Base-by-base conservation (phyloP, 1,140 invertebrate genomes). In the Ladona fulva region DNA sequence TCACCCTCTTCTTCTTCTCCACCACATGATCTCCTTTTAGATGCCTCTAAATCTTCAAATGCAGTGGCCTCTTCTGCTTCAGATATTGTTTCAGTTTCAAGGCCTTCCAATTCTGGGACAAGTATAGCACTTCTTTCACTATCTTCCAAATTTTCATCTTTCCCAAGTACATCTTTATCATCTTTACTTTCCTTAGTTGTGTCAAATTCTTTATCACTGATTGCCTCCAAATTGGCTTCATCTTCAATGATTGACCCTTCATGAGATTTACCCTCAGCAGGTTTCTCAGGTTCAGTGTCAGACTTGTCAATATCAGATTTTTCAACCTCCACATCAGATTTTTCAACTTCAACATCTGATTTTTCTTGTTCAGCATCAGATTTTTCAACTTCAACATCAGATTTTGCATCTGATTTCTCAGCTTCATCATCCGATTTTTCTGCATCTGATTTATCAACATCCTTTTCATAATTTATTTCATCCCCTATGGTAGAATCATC, bases 81-180 rank as follows among this genome's bases (percentile, higher is more conserved):
- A 0, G 91, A 92, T 79, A 92, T 92, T 81, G 91, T 86, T 84
- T 93, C 91, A 0, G 91, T 92, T 80, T 90, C 91, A 44, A 92
- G 86, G 1, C 89, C 90, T 80, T 88, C 89, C 6, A 90, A 83
- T 0, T 87, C 89, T 78, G 86, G 79, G 76, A 66, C 42, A 22
- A 74, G 11, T 24, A 29, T 79, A 25, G 25, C 25, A 19, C 22
- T 22, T 77, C 77, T 59, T 78, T 78, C 74, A 75, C 79, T 74
- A 42, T 79, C 80, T 73, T 79, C 78, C 11, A 42, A 75, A 42
- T 79, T 3, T 5, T 76, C 22, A 25, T 44, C 66, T 52, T 42
- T n/a, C 79, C 59, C 66, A 76, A 75, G 75, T 44, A 76, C 52
- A 75, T 74, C 79, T 66, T 73, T 42, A 24, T 76, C 59, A 73